Evolutionary conservation across 2,888 invertebrate species (phyloP).

Genomic region (Myopa tessellatipennis): DNA sequence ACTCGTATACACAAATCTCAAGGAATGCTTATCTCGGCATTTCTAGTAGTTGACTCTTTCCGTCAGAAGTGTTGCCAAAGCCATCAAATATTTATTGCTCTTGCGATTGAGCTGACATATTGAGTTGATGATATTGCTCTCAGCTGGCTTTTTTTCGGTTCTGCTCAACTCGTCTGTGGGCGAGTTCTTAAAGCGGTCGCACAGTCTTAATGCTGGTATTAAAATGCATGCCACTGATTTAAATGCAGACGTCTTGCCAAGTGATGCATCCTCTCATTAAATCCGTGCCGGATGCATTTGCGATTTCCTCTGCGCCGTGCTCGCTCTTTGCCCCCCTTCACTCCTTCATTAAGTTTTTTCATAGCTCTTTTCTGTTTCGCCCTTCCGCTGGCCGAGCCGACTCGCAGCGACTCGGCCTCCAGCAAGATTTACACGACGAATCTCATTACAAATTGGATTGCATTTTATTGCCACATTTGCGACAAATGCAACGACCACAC

Average conservation of each 20-base stretch:
- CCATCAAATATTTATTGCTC: not conserved
- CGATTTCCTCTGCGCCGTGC: not conserved
- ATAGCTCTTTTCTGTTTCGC: conserved; percentile 8
- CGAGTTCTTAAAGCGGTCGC: not conserved
- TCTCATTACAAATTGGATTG: conserved; percentile 52
- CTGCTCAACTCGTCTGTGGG: not conserved
- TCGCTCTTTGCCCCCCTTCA: not conserved
- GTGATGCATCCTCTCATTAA: conserved; percentile 35
- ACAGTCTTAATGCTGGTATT: not conserved
- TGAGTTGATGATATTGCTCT: no score
- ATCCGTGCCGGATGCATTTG: conserved; percentile 12
- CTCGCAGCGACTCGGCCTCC: conserved; percentile 41
- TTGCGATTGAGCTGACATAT: not conserved
- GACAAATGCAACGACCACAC: conserved; percentile 40
- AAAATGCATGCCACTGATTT: conserved; percentile 7
- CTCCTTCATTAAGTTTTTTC: no score
- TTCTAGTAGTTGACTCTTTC: not conserved
- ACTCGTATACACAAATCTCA: no score
- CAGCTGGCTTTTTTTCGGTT: not conserved
- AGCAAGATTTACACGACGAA: conserved; percentile 51
- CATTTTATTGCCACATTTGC: conserved; percentile 50
- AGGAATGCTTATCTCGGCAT: no score
- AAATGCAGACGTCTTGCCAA: conserved; percentile 26
- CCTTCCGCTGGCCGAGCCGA: not conserved
- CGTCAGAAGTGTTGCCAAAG: not conserved